Percentiles rank a stretch among this genome's conserved stretches.
Conservation (phyloP, 2,888 invertebrate species). For the Nemoura dubitans region DNA sequence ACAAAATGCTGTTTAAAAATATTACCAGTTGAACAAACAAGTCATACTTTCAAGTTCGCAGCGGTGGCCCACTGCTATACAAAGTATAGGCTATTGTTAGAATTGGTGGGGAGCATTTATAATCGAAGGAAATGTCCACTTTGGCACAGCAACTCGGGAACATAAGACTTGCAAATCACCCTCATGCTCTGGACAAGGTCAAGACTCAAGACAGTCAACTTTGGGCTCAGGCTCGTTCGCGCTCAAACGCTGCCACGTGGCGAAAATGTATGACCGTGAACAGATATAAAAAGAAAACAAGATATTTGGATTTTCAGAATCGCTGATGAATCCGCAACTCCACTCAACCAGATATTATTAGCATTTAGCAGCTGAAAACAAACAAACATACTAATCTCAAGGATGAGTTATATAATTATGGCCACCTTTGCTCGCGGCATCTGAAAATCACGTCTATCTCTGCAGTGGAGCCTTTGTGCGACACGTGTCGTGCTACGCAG, state of each 20-base stretch:
- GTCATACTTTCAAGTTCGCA: background rate
- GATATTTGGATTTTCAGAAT: background rate
- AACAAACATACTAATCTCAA: background rate
- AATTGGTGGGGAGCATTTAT: background rate
- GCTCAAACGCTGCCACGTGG: background rate
- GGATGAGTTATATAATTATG: background rate
- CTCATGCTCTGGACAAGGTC: background rate
- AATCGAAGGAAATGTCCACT: background rate
- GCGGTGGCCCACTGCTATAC: background rate
- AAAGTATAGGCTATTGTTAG: background rate
- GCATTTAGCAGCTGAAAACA: background rate
- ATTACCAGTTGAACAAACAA: too few species aligned
- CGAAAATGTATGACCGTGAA: background rate
- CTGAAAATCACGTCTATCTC: too few species aligned
- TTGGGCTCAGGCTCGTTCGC: background rate
- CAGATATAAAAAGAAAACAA: background rate
- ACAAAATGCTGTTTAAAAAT: too few species aligned
- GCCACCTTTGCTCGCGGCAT: background rate
- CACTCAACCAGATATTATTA: constrained; percentile 1
- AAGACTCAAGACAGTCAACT: background rate
- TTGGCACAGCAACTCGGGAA: background rate
- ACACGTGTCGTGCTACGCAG: background rate
- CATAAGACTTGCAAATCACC: background rate
- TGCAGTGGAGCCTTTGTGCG: background rate
- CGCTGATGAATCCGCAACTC: background rate